A percentile compares a stretch with the other conserved stretches of the same genome.
phyloP scores from a whole-genome alignment of 2,888 invertebrate genomes.

The Anarsia innoxiella region DNA sequence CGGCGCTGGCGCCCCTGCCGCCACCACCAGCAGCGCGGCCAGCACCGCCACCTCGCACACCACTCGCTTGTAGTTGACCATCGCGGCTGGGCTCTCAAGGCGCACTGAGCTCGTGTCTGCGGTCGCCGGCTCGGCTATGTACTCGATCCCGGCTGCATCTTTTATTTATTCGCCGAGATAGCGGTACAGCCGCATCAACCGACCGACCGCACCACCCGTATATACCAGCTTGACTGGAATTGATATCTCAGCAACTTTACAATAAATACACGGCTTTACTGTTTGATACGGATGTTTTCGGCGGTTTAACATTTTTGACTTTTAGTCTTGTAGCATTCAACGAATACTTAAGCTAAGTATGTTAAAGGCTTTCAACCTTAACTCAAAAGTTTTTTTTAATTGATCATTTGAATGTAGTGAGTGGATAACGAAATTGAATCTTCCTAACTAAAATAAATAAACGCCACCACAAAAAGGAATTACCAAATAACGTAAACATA shows the following conservation, averaged over 20 bases:
- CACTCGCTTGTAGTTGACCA: slow-evolving; percentile 69
- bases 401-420: too few relatives aligned
- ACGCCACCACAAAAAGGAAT: too few relatives aligned
- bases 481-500: too few relatives aligned
- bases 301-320: too few relatives aligned
- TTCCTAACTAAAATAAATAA: too few relatives aligned
- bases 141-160: slow-evolving; percentile 62
- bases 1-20: slow-evolving; percentile 28
- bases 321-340: too few relatives aligned
- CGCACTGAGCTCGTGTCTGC: slow-evolving; percentile 47
- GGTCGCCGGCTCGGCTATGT: slow-evolving; percentile 55
- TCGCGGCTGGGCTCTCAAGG: slow-evolving; percentile 45
- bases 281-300: neutral
- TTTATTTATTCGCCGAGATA: slow-evolving; percentile 72
- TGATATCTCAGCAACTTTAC: slow-evolving; percentile 42
- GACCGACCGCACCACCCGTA: slow-evolving; percentile 42
- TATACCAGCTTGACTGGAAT: slow-evolving; percentile 58
- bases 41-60: slow-evolving; percentile 52
- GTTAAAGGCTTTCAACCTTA: too few relatives aligned
- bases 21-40: slow-evolving; percentile 26
- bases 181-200: slow-evolving; percentile 61
- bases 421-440: too few relatives aligned
- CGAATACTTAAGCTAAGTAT: too few relatives aligned
- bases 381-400: too few relatives aligned
- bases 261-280: slow-evolving; percentile 33